These are phyloP conservation scores for Leptobrachium ailaonicum DNA, from an alignment of 2,113 vertebrate genomes.

Conservation along the genomic window DNA sequence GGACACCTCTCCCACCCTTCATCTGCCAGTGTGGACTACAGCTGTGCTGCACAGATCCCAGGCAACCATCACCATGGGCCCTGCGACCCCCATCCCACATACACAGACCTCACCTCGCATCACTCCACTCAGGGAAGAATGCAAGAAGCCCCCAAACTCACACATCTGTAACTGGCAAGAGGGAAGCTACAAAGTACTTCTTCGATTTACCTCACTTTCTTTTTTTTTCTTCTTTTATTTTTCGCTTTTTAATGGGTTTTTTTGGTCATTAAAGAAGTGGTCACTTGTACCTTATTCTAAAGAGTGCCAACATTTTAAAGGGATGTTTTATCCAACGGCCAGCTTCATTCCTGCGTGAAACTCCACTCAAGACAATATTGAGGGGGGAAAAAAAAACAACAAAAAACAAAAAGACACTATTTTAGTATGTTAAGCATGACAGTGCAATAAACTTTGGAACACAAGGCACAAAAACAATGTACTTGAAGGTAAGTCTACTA, in stretches of 20 bases:
- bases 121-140: slow-evolving; percentile 99
- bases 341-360: slow-evolving; percentile 69
- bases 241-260: slow-evolving; percentile 72
- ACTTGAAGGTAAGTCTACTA: slow-evolving; percentile 95
- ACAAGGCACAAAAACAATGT: slow-evolving; percentile 76
- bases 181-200: slow-evolving; percentile 61
- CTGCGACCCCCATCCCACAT: slow-evolving; percentile 98
- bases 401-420: slow-evolving; percentile 56
- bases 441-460: slow-evolving; percentile 79
- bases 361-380: slow-evolving; percentile 61
- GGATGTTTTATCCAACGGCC: slow-evolving; percentile 57
- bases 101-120: slow-evolving; percentile 98
- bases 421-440: slow-evolving; percentile 76
- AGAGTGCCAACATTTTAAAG: slow-evolving; percentile 81
- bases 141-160: slow-evolving; percentile 98
- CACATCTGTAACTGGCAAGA: slow-evolving; percentile 89
- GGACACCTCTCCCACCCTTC: slow-evolving; percentile 97
- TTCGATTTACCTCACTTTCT: slow-evolving; percentile 13
- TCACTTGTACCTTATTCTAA: slow-evolving; percentile 74
- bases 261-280: slow-evolving; percentile 58
- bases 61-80: slow-evolving; percentile 98
- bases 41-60: slow-evolving; percentile 97
- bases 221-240: slow-evolving; percentile 68
- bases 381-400: slow-evolving; percentile 1
- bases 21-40: slow-evolving; percentile 99